Evolutionary conservation across 2,113 vertebrate species (phyloP).

Genomic region (Ptychochromis oligacanthus): DNA sequence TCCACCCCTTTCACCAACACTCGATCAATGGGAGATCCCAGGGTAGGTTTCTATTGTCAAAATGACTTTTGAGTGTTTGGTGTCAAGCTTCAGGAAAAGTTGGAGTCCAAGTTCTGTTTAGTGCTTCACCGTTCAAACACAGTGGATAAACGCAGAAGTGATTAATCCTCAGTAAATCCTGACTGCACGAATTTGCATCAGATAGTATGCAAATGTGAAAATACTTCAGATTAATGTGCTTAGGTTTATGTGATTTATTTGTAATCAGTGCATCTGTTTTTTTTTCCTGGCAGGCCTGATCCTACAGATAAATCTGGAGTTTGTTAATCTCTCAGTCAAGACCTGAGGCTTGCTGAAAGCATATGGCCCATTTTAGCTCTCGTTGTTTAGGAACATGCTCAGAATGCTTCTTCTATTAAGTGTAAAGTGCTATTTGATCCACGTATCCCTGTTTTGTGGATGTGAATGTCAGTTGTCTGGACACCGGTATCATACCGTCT

Average conservation of each 20-base stretch:
- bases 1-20: not conserved
- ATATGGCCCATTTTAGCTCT: constrained; percentile 14
- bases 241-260: constrained; percentile 26
- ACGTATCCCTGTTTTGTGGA: not conserved
- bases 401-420: not conserved
- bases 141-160: constrained; percentile 9
- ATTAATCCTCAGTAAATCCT: constrained; percentile 48
- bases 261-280: constrained; percentile 10
- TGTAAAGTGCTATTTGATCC: constrained; percentile 5
- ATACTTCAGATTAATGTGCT: constrained; percentile 19
- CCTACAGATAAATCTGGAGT: constrained; percentile 20
- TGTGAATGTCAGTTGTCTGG: not conserved
- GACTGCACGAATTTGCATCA: constrained; percentile 7
- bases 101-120: not conserved
- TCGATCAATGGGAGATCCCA: not conserved
- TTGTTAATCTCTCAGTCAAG: constrained; percentile 32
- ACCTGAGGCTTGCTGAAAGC: not conserved
- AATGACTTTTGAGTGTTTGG: not conserved
- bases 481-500: not conserved
- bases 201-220: constrained; percentile 23
- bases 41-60: not conserved
- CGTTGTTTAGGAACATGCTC: constrained; percentile 1
- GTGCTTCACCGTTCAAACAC: not conserved
- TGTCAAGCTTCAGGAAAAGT: constrained; percentile 13
- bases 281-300: constrained; percentile 11